Percentiles rank a stretch among this genome's conserved stretches.
Conservation (phyloP, 2,888 invertebrate species). For the Acanthopleura granulata region DNA sequence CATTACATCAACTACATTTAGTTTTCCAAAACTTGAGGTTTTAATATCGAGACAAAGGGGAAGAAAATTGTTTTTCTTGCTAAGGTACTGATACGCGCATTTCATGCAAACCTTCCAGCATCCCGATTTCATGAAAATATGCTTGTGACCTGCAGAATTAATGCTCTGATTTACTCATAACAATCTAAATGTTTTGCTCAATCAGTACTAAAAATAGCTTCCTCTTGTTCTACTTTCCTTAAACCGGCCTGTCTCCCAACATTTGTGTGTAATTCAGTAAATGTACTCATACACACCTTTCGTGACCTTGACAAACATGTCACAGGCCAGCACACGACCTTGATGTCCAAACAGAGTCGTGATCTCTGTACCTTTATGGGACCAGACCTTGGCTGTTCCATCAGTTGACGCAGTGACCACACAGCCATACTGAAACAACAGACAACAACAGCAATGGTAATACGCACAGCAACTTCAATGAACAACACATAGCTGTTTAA, state of each 20-base stretch:
- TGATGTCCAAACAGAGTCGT: constrained; percentile 65
- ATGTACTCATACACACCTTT: constrained; percentile 14
- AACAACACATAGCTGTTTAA: too few species aligned
- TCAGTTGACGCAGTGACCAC: constrained; percentile 66
- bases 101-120: too few species aligned
- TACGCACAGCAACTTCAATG: too few species aligned
- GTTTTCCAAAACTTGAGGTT: background rate
- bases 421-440: constrained; percentile 61
- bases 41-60: background rate
- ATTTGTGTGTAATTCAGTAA: background rate
- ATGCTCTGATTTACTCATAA: too few species aligned
- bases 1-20: too few species aligned
- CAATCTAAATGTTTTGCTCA: too few species aligned
- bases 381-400: constrained; percentile 68
- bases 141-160: too few species aligned
- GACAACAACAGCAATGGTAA: background rate
- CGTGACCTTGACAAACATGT: constrained; percentile 47
- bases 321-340: constrained; percentile 62
- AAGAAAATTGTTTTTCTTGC: too few species aligned
- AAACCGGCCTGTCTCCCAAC: background rate
- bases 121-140: too few species aligned
- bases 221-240: too few species aligned
- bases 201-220: too few species aligned
- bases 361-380: constrained; percentile 67
- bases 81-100: too few species aligned